These are phyloP conservation scores for Sardina pilchardus DNA, from an alignment of 2,113 vertebrate species.

Conservation along the genomic window DNA sequence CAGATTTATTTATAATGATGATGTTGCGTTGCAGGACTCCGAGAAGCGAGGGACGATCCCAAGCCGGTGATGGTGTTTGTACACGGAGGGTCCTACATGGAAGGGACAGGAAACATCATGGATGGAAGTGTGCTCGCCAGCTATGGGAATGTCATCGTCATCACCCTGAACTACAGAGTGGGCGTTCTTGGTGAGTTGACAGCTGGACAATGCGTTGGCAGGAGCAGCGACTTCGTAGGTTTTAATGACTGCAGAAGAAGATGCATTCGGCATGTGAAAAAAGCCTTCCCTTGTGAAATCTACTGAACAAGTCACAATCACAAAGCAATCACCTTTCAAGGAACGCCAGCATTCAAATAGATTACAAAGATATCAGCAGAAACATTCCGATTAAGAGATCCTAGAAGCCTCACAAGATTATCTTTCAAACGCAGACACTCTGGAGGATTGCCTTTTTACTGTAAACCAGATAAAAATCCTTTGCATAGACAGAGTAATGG, in stretches of 20 bases:
- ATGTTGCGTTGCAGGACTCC: constrained; percentile 82
- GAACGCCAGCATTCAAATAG: constrained; percentile 1
- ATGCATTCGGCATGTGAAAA: neutral
- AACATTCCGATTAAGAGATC: neutral
- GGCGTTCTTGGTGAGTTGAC: constrained; percentile 86
- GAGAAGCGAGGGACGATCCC: constrained; percentile 84
- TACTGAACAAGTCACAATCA: neutral
- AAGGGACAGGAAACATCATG: constrained; percentile 97
- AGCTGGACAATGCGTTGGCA: neutral
- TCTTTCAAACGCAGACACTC: neutral
- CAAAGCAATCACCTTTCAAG: constrained; percentile 13
- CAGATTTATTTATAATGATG: neutral
- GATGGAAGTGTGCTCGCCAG: constrained; percentile 95
- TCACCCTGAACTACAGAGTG: constrained; percentile 97
- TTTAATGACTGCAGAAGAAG: neutral
- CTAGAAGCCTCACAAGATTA: constrained; percentile 8
- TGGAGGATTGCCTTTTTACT: neutral
- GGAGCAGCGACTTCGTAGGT: neutral
- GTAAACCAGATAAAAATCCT: neutral
- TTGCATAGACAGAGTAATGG: neutral
- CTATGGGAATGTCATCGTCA: constrained; percentile 95
- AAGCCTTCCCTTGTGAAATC: neutral
- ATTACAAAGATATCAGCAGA: constrained; percentile 7
- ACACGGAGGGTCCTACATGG: constrained; percentile 97
- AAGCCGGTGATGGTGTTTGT: constrained; percentile 98